Percentiles rank a stretch among this genome's conserved stretches.
Evolutionary conservation across 2,888 invertebrate genomes (phyloP).

Genomic region (Agrotis segetum): DNA sequence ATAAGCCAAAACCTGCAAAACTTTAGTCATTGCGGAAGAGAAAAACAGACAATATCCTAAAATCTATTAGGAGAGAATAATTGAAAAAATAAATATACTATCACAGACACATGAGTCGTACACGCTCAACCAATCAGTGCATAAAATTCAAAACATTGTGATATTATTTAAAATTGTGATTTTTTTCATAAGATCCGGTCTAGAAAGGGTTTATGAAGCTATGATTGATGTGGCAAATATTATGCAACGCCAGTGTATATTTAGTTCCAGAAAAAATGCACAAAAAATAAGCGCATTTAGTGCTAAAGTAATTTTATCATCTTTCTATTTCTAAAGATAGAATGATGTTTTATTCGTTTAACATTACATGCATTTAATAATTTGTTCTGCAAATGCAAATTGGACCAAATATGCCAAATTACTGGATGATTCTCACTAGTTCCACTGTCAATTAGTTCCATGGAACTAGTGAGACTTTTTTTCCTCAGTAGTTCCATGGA

Average conservation of each 20-base stretch:
- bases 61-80: slow-evolving; percentile 65
- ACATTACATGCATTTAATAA: no score
- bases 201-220: slow-evolving; percentile 68
- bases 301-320: neutral
- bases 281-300: neutral
- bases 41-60: slow-evolving; percentile 70
- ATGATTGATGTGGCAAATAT: slow-evolving; percentile 55
- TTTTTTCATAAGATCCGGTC: slow-evolving; percentile 83
- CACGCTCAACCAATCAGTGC: slow-evolving; percentile 83
- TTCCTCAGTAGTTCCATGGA: no score
- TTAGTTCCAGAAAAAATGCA: neutral
- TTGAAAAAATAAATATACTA: slow-evolving; percentile 86
- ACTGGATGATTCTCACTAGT: no score
- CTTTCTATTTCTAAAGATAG: neutral
- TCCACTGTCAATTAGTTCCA: no score
- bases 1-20: slow-evolving; percentile 68
- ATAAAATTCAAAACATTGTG: slow-evolving; percentile 71
- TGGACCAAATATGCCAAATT: no score
- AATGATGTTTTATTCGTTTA: no score
- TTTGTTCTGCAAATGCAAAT: no score
- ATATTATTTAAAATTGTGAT: slow-evolving; percentile 73
- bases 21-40: slow-evolving; percentile 81
- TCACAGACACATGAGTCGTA: slow-evolving; percentile 89
- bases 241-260: neutral
- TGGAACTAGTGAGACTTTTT: no score